Evolutionary conservation across 2,888 invertebrate genomes (phyloP), one percentile per base, ranked within the genome.

Genomic region (Cryptus viduatorius): DNA sequence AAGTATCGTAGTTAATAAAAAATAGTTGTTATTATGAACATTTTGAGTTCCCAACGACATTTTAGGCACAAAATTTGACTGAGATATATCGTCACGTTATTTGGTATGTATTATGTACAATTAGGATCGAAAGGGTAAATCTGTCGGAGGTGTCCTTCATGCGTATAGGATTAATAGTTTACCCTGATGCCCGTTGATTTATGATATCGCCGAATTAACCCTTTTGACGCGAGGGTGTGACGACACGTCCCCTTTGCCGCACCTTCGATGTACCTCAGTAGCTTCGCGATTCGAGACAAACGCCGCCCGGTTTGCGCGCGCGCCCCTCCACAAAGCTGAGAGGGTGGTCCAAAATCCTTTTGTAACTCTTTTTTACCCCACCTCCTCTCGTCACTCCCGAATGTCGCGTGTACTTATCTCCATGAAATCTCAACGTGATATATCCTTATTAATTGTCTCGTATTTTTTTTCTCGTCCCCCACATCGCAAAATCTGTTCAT

Each of bases 281-380:
- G 75, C 48, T 14, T 31, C 69, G 71, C 48, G 69, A 37, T 46
- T 44, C 44, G 65, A 61, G 79, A 69, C 72, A 78, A 84, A 44
- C 73, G 73, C 64, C 64, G 46, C 61, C 4, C 37, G 7, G 68
- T 78, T 81, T 81, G 83, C 85, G 77, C 79, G 72, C 85, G 64
- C 50, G 67, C 29, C 12, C 48, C 24, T 83, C 46, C 50, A 65
- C 79, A 61, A 72, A 71, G 31, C 72, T 65, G 56, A 31, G 42
- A 42, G 72, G 83, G 61, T 69, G 77, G 78, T 84, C 81, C 81
- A 81, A 53, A 53, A 81, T 81, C 69, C 73, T 79, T 68, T 78
- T 84, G 48, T 69, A 78, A 68, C 77, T 73, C 68, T 78, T 73
- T 12, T 10, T 46, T 67, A 65, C 29, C 50, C 59, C 37, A 64